Base-by-base conservation (phyloP, 2,797 vertebrate genomes). In the Todus mexicanus region DNA sequence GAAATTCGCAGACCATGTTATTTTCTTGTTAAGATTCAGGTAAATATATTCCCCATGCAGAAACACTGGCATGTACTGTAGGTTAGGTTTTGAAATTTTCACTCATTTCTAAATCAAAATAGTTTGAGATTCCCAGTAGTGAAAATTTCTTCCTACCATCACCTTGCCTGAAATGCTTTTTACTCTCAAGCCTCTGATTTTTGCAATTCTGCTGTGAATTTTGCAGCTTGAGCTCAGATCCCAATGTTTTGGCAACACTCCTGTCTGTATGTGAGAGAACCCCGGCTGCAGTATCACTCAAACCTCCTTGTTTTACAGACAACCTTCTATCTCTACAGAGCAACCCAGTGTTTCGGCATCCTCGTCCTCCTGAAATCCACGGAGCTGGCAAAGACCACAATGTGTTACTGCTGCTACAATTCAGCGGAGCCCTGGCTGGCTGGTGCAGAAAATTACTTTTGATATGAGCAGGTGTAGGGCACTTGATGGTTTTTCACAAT, bases 201-300 rank as follows among this genome's bases (percentile, higher is more conserved):
- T 82, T 86, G n/a, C 11, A 69, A 38, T 81, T 91, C 64, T 93
- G 64, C 50, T 68, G 48, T 71, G 80, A 92, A 77, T 89, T 95
- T 82, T 91, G 68, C 86, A 94, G 74, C 70, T 88, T 92, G 45
- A 96, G 53, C 68, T 88, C 51, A 86, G 35, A 90, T 43, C 43
- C 26, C 27, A 61, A 1, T 74, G 65, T 94, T 93, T 94, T 92
- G 90, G 74, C 79, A 95, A 87, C 57, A 71, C n/a, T 90, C 33
- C 50, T 73, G 51, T n/a, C 74, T 79, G 63, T 73, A 45, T 53
- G 74, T 45, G 27, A 87, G 53, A 53, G 60, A 91, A 87, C 80
- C 29, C 74, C 93, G 68, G 61, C 56, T 93, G 74, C 65, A 84
- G 1, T 40, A 79, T 61, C 48, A 57, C n/a, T 76, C 40, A 60